phyloP scores from a whole-genome alignment of 2,797 vertebrate species.

The Leptoclinus maculatus region DNA sequence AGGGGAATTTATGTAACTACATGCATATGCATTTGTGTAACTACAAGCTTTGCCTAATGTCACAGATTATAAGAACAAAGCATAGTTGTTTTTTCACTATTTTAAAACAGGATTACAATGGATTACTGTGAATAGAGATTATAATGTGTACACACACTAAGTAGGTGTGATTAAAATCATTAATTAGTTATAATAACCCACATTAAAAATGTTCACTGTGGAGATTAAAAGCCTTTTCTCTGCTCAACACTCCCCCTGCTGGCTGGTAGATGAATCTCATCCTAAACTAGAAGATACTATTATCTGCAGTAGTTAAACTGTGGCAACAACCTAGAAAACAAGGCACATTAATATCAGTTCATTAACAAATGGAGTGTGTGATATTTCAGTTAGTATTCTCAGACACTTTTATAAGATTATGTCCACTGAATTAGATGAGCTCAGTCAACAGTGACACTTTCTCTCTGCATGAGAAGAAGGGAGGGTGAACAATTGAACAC shows the following conservation, averaged over 20 bases:
- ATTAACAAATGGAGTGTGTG: background rate
- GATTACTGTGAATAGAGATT: constrained; percentile 6
- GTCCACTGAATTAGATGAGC: background rate
- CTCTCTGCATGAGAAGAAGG: constrained; percentile 6
- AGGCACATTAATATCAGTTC: background rate
- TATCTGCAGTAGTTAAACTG: background rate
- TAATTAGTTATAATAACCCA: background rate
- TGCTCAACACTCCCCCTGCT: constrained; percentile 13
- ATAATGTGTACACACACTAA: background rate
- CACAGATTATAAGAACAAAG: constrained; percentile 7
- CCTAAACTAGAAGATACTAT: background rate
- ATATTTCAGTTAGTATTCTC: background rate
- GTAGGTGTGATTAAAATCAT: constrained; percentile 1
- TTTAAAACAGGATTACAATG: constrained; percentile 7
- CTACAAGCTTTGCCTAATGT: background rate
- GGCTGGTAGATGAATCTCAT: background rate
- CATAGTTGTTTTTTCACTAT: background rate
- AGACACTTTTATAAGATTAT: background rate
- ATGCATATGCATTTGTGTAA: background rate
- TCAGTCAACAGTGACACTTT: background rate
- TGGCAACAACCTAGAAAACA: background rate
- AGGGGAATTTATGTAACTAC: constrained; percentile 1
- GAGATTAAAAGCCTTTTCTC: background rate
- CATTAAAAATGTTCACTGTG: background rate
- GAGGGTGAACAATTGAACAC: no score